Evolutionary conservation across 2,888 invertebrate species (phyloP), one percentile per base, ranked within the genome.

Genomic region (Thyatira batis): DNA sequence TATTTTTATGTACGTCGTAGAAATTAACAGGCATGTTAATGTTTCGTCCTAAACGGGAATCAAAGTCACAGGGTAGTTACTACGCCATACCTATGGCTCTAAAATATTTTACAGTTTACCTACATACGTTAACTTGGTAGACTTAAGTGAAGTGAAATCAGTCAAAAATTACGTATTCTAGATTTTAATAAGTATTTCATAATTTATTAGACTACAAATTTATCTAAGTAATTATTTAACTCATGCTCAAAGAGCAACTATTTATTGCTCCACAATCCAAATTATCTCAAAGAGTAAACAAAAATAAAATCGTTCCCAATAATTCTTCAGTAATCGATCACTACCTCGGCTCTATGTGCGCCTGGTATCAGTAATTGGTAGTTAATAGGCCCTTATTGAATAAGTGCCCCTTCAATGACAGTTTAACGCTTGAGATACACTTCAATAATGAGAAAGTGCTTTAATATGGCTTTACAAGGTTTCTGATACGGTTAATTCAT

Each of bases 281-380:
- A 0, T 39, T 6, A 11, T 39, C 39, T 39, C 39, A 17, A 39
- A 39, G 17, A 39, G 17, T 39, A 17, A 39, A 39, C 39, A 39
- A 39, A 39, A 17, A 13, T 17, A 5, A 8, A 17, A 39, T 39
- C 2, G 17, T 17, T 39, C 17, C 45, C 61, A 23, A 67, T 74
- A 73, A 74, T 68, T 71, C 65, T 54, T 50, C 33, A 45, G 45
- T 60, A 71, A 67, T 69, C 69, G 67, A 72, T 73, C 72, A 68
- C 65, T 62, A 59, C 54, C 49, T 53, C 56, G 55, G 43, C 52
- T 58, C 57, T 65, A 64, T 76, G 69, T 60, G 55, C 61, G 63
- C 71, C 72, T 75, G 77, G 73, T 76, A 72, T 67, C 71, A 67
- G 51, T 67, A 73, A 80, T 73, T 76, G 73, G 63, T 70, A 70